Evolutionary conservation across 2,888 invertebrate genomes (phyloP), one percentile per base, ranked within the genome.

Genomic region (Epistrophe grossulariae): DNA sequence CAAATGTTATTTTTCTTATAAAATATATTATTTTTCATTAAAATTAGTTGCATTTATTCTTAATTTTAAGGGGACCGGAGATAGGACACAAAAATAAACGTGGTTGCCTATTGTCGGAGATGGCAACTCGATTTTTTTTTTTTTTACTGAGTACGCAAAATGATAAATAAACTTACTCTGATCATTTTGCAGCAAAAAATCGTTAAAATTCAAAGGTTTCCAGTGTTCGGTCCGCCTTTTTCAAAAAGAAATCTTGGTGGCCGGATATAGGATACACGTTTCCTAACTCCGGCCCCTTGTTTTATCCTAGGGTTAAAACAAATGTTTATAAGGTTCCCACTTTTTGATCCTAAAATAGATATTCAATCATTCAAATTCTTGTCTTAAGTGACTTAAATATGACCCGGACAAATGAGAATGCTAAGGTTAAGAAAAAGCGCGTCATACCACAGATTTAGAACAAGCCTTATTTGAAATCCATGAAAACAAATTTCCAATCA

Each of bases 261-360:
- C 57, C 57, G 57, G 31, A 31, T 31, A 57, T 38, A 48, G 43
- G 62, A 62, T 7, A 62, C 24, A 28, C 15, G 64, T 31, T 1
- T 31, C 31, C 45, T 45, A 28, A 45, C n/a, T 64, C 45, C 45
- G 45, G 28, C 28, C 45, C 10, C 31, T 64, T 64, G 10, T 19
- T 72, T 72, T 72, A 59, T 72, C 45, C 48, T 59, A 59, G 5
- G 28, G 2, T 57, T 57, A 24, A 59, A 43, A 48, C 43, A 31
- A 72, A 31, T 57, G 17, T 45, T 59, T 45, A 31, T 35, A 31
- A 59, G 45, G 57, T 45, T 28, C 28, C 10, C n/a, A 57, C 57
- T 50, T 50, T 19, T 45, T 45, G 48, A 17, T 45, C n/a, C 4
- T 17, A 6, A 45, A 45, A 31, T 31, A 24, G 31, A 45, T 45